Evolutionary conservation across 2,888 invertebrate genomes (phyloP).

Genomic region (Dascillus cervinus): DNA sequence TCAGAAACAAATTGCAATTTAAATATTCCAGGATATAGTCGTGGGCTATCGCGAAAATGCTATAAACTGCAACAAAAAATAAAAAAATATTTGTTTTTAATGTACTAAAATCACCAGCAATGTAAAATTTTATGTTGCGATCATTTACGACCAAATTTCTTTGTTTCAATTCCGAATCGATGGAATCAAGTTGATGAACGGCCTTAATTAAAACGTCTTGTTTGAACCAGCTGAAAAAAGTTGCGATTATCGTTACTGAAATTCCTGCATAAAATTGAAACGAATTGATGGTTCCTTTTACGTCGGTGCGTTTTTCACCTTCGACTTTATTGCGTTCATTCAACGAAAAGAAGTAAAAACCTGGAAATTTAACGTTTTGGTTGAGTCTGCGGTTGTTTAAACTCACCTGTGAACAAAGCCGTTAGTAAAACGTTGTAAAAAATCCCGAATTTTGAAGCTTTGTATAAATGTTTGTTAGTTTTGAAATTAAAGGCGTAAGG

Average conservation of each 20-base stretch:
- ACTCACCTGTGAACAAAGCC: conserved; percentile 13
- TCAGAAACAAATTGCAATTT: conserved; percentile 17
- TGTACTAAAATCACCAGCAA: too few relatives aligned
- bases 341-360: conserved; percentile 13
- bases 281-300: conserved; percentile 13
- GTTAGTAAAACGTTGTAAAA: conserved; percentile 8
- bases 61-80: too few relatives aligned
- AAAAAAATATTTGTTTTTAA: too few relatives aligned
- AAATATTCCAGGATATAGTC: conserved; percentile 16
- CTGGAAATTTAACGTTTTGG: too few relatives aligned
- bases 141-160: too few relatives aligned
- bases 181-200: conserved; percentile 7
- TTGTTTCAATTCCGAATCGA: conserved; percentile 8
- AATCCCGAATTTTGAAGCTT: conserved; percentile 7
- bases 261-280: conserved; percentile 16
- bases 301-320: conserved; percentile 7
- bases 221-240: conserved; percentile 9
- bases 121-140: too few relatives aligned
- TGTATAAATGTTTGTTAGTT: conserved; percentile 7
- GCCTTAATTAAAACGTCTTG: conserved; percentile 11
- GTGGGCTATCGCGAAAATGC: too few relatives aligned
- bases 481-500: conserved; percentile 7
- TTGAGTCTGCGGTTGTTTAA: too few relatives aligned
- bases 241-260: conserved; percentile 8
- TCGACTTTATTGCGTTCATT: conserved; percentile 2